These are phyloP conservation scores for Paragorgia papillata DNA, from an alignment of 92 coral and sea anemone genomes.

Conservation along the genomic window DNA sequence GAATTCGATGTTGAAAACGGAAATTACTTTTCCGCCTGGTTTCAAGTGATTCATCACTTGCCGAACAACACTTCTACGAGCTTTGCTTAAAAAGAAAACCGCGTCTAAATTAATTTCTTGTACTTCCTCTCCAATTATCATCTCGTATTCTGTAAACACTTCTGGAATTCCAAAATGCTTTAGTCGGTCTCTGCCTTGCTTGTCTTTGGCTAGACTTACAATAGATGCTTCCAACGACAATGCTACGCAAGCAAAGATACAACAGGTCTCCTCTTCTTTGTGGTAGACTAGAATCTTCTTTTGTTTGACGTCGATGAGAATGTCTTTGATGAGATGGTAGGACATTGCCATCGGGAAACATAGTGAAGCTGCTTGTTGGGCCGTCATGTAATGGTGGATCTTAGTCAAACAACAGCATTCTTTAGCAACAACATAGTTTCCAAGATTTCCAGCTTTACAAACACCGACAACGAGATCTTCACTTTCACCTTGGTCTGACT, in stretches of 20 bases:
- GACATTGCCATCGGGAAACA: too few species aligned
- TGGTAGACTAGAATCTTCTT: too few species aligned
- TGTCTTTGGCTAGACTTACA: too few species aligned
- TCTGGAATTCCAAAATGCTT: neutral
- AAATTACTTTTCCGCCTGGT: slow-evolving; percentile 54
- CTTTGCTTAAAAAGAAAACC: slow-evolving; percentile 55
- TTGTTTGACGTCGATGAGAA: too few species aligned
- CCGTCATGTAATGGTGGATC: neutral
- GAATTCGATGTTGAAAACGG: slow-evolving; percentile 28
- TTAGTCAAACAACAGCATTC: slow-evolving; percentile 5
- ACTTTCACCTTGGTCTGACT: too few species aligned
- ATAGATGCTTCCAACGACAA: too few species aligned
- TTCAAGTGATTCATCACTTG: slow-evolving; percentile 52
- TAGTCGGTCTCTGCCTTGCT: neutral
- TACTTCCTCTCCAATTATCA: neutral
- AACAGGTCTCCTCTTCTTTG: too few species aligned
- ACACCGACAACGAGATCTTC: slow-evolving; percentile 1
- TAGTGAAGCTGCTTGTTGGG: too few species aligned
- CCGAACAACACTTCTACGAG: slow-evolving; percentile 36
- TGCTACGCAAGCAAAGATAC: too few species aligned
- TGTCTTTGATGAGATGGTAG: too few species aligned
- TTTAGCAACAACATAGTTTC: neutral
- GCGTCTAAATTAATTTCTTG: too few species aligned
- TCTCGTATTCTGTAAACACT: slow-evolving; percentile 1
- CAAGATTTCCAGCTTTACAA: too few species aligned